Evolutionary conservation across 2,113 vertebrate species (phyloP), one percentile per base, ranked within the genome.

Genomic region (Epinephelus fuscoguttatus): DNA sequence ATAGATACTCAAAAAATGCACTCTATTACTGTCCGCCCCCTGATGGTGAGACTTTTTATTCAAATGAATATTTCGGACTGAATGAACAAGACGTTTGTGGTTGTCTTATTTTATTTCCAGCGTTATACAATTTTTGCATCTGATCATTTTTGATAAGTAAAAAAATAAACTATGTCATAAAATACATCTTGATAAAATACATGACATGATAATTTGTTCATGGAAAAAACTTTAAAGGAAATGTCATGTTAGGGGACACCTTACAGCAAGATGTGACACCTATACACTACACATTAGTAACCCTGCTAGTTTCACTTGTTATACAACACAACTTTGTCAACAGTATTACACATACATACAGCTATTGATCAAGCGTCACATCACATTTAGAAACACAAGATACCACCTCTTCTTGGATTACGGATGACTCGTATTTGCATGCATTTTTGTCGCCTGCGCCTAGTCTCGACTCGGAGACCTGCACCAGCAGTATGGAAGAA

Each of bases 101-200:
- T 76, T 61, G 40, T 85, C 53, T 75, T 66, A 70, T 82, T 92
- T 94, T 90, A 92, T 88, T 93, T 91, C 73, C 84, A 81, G 95
- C 93, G 33, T 87, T 75, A 80, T 87, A 84, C 45, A 73, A 12
- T 76, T 93, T 96, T 92, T 91, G 85, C 91, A 92, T 89, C 68
- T 75, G 80, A 91, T 87, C 19, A 67, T 96, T 92, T 88, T 77
- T 95, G 25, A 95, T 95, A 96, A 95, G 96, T 98, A 97, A 96
- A 97, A 98, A 98, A 98, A 98, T 97, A 97, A 97, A 97, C 96
- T 97, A 96, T 98, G 96, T 97, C 95, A 96, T 96, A 96, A 95
- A 97, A 97, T 97, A 96, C 96, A 88, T 97, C 94, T 97, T 93
- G 96, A 96, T 96, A 97, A 97, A 97, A 97, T 97, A 96, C 89